phyloP scores from a whole-genome alignment of 2,797 vertebrate genomes.

The Euthynnus affinis region DNA sequence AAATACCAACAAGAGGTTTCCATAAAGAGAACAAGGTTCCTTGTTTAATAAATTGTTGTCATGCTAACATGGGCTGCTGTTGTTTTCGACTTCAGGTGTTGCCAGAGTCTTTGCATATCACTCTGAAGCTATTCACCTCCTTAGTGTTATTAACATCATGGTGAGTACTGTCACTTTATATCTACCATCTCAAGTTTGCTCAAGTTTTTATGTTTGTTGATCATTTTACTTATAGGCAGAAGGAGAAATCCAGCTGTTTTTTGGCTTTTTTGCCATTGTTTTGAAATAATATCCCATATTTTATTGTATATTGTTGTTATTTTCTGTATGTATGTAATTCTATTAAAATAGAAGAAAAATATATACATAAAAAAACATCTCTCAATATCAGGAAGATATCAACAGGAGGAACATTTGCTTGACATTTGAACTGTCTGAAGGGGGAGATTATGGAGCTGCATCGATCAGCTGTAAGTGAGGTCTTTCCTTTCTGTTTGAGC shows the following conservation, averaged over 20 bases:
- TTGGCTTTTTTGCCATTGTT: neutral
- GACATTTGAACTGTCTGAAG: slow-evolving; percentile 83
- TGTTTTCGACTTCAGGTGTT: slow-evolving; percentile 82
- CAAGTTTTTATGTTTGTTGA: neutral
- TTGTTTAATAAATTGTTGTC: neutral
- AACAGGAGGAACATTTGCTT: slow-evolving; percentile 85
- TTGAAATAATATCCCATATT: neutral
- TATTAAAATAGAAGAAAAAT: neutral
- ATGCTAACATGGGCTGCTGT: neutral
- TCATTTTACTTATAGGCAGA: neutral
- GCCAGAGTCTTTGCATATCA: slow-evolving; percentile 86
- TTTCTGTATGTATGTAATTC: neutral
- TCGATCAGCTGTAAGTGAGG: slow-evolving; percentile 90
- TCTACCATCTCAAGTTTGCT: neutral
- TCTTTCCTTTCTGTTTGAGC: slow-evolving; percentile 5
- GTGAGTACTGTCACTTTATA: slow-evolving; percentile 77
- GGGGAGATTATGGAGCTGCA: slow-evolving; percentile 86
- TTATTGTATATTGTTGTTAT: neutral
- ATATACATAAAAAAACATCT: neutral
- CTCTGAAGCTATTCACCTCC: slow-evolving; percentile 79
- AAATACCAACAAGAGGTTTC: neutral
- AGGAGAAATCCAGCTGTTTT: neutral
- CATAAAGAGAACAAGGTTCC: neutral
- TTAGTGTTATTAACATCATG: slow-evolving; percentile 88
- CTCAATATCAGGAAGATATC: slow-evolving; percentile 86